Conservation (phyloP, 2,888 invertebrate genomes). For the Ichneumoninae sp. region DNA sequence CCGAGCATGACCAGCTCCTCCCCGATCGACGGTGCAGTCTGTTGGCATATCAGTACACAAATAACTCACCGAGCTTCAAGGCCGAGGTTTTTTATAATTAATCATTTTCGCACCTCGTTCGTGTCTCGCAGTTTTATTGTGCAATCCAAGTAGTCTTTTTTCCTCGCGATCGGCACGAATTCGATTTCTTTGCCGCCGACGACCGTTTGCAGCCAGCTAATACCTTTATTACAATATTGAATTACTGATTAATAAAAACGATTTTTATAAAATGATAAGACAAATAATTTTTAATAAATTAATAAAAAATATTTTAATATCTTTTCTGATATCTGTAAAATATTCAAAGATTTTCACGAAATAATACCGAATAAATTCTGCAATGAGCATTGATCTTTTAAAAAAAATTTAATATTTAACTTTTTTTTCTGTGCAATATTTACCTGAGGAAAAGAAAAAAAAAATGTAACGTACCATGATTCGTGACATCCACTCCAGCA, state of each 20-base stretch:
- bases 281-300: no score
- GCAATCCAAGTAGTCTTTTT: slow-evolving; percentile 84
- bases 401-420: not conserved
- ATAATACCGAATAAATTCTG: no score
- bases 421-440: not conserved
- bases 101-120: slow-evolving; percentile 74
- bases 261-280: slow-evolving; percentile 9
- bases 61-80: slow-evolving; percentile 24
- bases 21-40: slow-evolving; percentile 85
- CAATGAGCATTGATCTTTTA: no score
- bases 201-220: slow-evolving; percentile 87
- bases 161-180: slow-evolving; percentile 85
- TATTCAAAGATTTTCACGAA: no score
- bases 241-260: not conserved
- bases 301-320: not conserved
- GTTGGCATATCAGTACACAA: slow-evolving; percentile 15
- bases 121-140: slow-evolving; percentile 82
- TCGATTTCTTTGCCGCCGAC: slow-evolving; percentile 85
- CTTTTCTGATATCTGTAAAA: not conserved
- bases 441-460: not conserved
- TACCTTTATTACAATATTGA: slow-evolving; percentile 79
- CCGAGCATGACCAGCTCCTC: slow-evolving; percentile 85
- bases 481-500: slow-evolving; percentile 85
- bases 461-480: slow-evolving; percentile 81
- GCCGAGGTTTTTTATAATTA: slow-evolving; percentile 9